phyloP scores from a whole-genome alignment of 1,140 invertebrate species.

The Lanistes nyassanus region DNA sequence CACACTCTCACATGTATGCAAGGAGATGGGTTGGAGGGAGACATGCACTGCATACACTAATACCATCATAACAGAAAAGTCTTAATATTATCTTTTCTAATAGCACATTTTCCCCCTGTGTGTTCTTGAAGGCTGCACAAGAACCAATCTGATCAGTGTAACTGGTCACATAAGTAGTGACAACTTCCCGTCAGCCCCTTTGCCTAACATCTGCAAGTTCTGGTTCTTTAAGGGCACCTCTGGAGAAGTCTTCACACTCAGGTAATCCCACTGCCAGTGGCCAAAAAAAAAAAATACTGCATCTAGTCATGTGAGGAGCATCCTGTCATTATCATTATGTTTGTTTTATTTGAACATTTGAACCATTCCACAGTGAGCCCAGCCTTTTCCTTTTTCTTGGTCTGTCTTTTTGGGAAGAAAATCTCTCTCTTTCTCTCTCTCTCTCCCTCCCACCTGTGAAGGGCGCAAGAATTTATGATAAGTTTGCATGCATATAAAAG shows the following conservation, averaged over 20 bases:
- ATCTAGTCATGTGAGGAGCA: background rate
- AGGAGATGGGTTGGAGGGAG: too few relatives aligned
- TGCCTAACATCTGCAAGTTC: background rate
- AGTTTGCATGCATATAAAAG: background rate
- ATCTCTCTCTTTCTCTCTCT: background rate
- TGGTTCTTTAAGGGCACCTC: too few relatives aligned
- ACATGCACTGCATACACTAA: background rate
- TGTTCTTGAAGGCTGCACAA: too few relatives aligned
- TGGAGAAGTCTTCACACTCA: too few relatives aligned
- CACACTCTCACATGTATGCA: slow-evolving; percentile 5
- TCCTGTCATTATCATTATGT: background rate
- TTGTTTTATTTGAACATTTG: background rate
- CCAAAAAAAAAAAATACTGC: background rate
- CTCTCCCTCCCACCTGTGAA: background rate
- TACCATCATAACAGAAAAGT: background rate
- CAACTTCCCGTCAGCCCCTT: too few relatives aligned
- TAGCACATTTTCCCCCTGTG: too few relatives aligned
- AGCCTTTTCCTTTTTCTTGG: background rate
- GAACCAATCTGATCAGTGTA: too few relatives aligned
- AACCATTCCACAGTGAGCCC: background rate
- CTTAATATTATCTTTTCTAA: background rate
- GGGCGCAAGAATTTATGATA: background rate
- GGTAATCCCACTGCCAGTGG: background rate
- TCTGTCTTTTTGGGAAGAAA: too few relatives aligned
- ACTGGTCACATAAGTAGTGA: too few relatives aligned